Evolutionary conservation across 2,113 vertebrate genomes (phyloP).

Genomic region (Siniperca chuatsi): DNA sequence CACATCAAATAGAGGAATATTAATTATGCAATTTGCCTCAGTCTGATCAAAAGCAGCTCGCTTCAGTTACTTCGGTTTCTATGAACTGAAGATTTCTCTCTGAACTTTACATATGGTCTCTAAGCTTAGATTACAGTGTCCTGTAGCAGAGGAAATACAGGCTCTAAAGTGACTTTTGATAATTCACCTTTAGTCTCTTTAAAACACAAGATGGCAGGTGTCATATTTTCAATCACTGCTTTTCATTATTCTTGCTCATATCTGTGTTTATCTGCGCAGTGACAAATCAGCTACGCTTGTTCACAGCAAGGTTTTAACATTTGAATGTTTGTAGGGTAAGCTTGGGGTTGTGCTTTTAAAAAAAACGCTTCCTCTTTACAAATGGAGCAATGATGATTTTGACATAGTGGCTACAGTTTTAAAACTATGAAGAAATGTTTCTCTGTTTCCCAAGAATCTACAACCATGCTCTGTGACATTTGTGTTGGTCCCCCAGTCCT

Average conservation of each 20-base stretch:
- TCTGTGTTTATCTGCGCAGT: not conserved
- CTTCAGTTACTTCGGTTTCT: not conserved
- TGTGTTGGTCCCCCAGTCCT: conserved; percentile 10
- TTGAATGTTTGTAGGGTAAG: not conserved
- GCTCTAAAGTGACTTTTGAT: not conserved
- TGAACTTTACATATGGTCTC: conserved; percentile 1
- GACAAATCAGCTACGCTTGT: not conserved
- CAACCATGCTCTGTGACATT: conserved; percentile 28
- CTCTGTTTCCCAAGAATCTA: not conserved
- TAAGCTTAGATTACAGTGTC: conserved; percentile 5
- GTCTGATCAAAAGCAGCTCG: conserved; percentile 1
- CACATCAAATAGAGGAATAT: conserved; percentile 6
- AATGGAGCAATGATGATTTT: not conserved
- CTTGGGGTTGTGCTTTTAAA: not conserved
- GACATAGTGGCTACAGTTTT: not conserved
- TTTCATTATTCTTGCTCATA: not conserved
- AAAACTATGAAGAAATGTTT: not conserved
- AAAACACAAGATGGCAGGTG: not conserved
- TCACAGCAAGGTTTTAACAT: not conserved
- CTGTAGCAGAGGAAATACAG: not conserved
- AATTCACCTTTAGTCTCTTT: conserved; percentile 5
- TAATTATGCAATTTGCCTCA: conserved; percentile 31
- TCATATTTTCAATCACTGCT: not conserved
- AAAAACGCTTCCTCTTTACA: not conserved
- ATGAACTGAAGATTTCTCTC: not conserved